A percentile compares a stretch with the other conserved stretches of the same genome.
These are phyloP conservation scores for Clepsis dumicolana DNA, from an alignment of 2,888 invertebrate genomes.

Conservation along the genomic window DNA sequence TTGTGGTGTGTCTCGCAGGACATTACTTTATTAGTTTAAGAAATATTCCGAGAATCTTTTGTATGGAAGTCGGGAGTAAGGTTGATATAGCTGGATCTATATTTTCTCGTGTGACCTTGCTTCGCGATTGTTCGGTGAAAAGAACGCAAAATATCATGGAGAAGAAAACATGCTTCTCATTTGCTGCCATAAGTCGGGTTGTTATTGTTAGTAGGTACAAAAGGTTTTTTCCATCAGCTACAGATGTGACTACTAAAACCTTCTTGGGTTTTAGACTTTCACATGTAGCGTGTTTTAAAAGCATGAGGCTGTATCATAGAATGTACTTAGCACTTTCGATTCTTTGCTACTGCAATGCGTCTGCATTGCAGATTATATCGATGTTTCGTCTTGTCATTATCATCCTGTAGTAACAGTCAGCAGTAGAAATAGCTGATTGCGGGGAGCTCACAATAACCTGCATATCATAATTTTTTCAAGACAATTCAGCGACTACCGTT, in stretches of 20 bases:
- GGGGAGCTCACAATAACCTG: too few relatives aligned
- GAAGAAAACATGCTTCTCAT: neutral
- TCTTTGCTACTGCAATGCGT: too few relatives aligned
- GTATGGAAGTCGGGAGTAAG: neutral
- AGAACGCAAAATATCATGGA: neutral
- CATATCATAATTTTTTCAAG: too few relatives aligned
- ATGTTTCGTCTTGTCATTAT: too few relatives aligned
- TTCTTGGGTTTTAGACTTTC: neutral
- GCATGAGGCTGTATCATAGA: neutral
- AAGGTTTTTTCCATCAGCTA: neutral
- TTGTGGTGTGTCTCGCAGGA: slow-evolving; percentile 50
- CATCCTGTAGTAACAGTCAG: too few relatives aligned
- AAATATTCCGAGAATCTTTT: neutral
- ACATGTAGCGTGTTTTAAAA: too few relatives aligned
- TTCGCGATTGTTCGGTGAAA: neutral
- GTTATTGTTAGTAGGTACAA: neutral
- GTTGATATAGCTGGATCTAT: slow-evolving; percentile 9
- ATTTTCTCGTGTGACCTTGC: slow-evolving; percentile 8
- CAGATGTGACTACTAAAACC: neutral
- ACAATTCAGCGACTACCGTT: too few relatives aligned
- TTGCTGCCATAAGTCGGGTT: neutral
- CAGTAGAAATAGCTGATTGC: too few relatives aligned
- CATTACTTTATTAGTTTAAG: slow-evolving; percentile 39
- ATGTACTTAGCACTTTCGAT: too few relatives aligned
- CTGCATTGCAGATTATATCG: too few relatives aligned